Percentiles rank a stretch among this genome's conserved stretches.
These are phyloP conservation scores for Motacilla alba DNA, from an alignment of 2,113 vertebrate genomes.

Conservation along the genomic window DNA sequence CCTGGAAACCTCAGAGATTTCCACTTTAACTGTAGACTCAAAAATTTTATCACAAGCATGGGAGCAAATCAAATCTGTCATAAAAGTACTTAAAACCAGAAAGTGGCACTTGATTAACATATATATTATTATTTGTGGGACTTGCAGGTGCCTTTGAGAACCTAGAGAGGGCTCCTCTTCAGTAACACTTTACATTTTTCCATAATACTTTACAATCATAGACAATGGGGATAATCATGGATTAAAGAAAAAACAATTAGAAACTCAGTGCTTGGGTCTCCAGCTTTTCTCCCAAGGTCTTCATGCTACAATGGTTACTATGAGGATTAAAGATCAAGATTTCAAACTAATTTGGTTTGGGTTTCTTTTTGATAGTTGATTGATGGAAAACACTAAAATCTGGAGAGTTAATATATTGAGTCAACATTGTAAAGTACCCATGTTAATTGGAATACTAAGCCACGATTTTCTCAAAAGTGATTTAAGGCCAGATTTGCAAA, in stretches of 20 bases:
- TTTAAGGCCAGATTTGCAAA: not conserved
- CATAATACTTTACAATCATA: not conserved
- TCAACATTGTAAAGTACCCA: not conserved
- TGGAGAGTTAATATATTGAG: not conserved
- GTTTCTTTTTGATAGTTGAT: not conserved
- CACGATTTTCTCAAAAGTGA: not conserved
- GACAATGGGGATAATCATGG: not conserved
- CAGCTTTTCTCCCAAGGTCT: not conserved
- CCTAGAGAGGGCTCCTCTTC: not conserved
- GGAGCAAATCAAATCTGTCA: not conserved
- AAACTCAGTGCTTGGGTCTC: not conserved
- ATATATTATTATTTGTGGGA: not conserved
- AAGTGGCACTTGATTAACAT: not conserved
- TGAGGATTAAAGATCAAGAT: slow-evolving; percentile 6
- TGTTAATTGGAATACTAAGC: not conserved
- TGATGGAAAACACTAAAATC: slow-evolving; percentile 8
- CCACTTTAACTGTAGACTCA: not conserved
- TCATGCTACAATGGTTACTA: not conserved
- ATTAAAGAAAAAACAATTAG: slow-evolving; percentile 25
- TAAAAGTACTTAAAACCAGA: not conserved
- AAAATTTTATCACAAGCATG: not conserved
- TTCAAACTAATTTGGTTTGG: not conserved
- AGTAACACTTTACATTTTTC: not conserved
- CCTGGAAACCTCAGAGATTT: not conserved
- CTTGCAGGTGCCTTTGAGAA: not conserved